Percentiles rank a stretch among this genome's conserved stretches.
Evolutionary conservation across 2,888 invertebrate species (phyloP).

Genomic region (Heliconius cydno): DNA sequence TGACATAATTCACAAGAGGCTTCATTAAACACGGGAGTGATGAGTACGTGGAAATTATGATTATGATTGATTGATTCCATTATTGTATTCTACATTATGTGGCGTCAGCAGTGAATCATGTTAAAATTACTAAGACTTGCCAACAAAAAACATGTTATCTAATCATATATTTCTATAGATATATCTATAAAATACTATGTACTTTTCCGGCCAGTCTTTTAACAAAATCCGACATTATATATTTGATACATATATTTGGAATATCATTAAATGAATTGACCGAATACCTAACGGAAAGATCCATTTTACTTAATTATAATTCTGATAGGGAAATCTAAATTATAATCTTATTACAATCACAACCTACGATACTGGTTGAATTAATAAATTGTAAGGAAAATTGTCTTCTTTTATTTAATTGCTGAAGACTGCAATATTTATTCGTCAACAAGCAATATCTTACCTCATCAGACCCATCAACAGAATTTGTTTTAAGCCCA

Average conservation of each 20-base stretch:
- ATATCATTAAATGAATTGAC: not conserved
- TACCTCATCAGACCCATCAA: not conserved
- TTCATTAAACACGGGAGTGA: constrained; percentile 70
- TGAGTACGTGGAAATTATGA: constrained; percentile 36
- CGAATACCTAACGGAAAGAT: too few relatives aligned
- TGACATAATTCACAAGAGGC: constrained; percentile 78
- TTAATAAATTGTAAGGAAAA: not conserved
- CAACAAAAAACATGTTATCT: not conserved
- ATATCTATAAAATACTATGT: not conserved
- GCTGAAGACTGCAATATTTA: not conserved
- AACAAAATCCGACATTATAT: not conserved
- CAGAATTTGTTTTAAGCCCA: not conserved
- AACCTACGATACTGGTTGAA: too few relatives aligned
- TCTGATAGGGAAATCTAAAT: too few relatives aligned
- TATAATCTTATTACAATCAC: not conserved
- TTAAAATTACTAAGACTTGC: constrained; percentile 17
- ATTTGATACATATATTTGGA: not conserved
- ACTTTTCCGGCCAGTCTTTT: not conserved
- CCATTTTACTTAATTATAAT: not conserved
- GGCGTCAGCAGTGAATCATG: constrained; percentile 56
- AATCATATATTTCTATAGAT: not conserved
- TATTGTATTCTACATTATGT: constrained; percentile 38
- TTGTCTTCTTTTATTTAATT: not conserved
- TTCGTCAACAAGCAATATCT: not conserved
- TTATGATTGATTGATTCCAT: constrained; percentile 39